Percentiles rank a stretch among this genome's conserved stretches.
These are phyloP conservation scores for Stigmatopora argus DNA, from an alignment of 2,113 vertebrate genomes.

Conservation along the genomic window DNA sequence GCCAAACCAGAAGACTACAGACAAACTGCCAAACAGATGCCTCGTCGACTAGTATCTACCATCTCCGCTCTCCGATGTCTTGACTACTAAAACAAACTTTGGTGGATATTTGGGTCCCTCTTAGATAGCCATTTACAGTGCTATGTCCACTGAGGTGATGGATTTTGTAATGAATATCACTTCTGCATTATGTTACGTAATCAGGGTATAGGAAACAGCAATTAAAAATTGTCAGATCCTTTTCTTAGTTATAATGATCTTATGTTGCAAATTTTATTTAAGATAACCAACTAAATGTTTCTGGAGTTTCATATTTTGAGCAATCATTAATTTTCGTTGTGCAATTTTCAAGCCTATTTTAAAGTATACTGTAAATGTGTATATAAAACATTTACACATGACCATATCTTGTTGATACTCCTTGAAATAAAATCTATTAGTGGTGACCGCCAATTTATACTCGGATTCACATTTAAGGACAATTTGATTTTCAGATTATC, in stretches of 20 bases:
- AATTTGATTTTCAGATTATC: no score
- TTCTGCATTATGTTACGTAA: neutral
- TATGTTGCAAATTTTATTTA: neutral
- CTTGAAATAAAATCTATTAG: neutral
- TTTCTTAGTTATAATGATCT: conserved; percentile 8
- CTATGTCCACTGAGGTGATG: neutral
- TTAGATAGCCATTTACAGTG: neutral
- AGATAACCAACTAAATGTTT: conserved; percentile 12
- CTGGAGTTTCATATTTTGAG: conserved; percentile 5
- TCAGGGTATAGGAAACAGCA: conserved; percentile 18
- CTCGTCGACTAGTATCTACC: conserved; percentile 75
- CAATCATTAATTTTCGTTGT: no score
- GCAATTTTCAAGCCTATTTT: conserved; percentile 13
- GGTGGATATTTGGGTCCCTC: neutral
- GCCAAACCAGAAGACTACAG: conserved; percentile 83
- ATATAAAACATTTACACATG: conserved; percentile 27
- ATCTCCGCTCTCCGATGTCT: conserved; percentile 79
- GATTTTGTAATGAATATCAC: neutral
- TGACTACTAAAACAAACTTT: conserved; percentile 65
- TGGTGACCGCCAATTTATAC: neutral
- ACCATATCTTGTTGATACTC: neutral
- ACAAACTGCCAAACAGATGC: conserved; percentile 76
- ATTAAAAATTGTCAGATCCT: conserved; percentile 23
- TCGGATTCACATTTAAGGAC: no score
- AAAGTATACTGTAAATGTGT: conserved; percentile 15